Percentiles rank a stretch among this genome's conserved stretches.
Evolutionary conservation across 2,797 vertebrate species (phyloP).

Genomic region (Cossypha heuglini): DNA sequence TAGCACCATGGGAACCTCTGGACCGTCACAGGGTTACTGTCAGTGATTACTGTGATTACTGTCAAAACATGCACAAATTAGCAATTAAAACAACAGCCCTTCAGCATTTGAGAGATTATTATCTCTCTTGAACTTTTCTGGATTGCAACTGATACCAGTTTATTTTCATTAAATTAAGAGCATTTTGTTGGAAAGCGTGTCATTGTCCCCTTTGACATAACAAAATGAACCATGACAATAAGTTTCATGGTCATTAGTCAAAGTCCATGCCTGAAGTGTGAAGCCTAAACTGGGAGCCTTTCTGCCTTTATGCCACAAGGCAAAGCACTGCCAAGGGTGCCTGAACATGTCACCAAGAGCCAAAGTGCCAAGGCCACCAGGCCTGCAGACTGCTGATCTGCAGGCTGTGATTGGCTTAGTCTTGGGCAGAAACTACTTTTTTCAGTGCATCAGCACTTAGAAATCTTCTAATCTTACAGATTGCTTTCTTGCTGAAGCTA

Average conservation of each 20-base stretch:
- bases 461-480: not conserved
- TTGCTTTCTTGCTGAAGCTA: not conserved
- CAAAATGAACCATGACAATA: not conserved
- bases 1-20: not conserved
- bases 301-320: not conserved
- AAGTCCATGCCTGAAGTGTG: not conserved
- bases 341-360: rapidly evolving
- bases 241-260: not conserved
- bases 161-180: not conserved
- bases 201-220: not conserved
- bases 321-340: rapidly evolving
- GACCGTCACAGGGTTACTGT: not conserved
- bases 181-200: not conserved
- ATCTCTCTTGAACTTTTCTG: not conserved
- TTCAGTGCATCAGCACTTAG: not conserved
- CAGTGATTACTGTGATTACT: not conserved
- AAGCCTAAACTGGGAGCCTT: not conserved
- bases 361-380: not conserved
- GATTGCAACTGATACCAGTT: not conserved
- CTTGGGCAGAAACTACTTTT: not conserved
- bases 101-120: not conserved
- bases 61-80: not conserved
- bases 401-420: not conserved
- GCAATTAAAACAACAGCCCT: not conserved
- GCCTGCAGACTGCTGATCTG: not conserved